Conservation (phyloP, 2,888 invertebrate genomes). For the Halictus quadricinctus region DNA sequence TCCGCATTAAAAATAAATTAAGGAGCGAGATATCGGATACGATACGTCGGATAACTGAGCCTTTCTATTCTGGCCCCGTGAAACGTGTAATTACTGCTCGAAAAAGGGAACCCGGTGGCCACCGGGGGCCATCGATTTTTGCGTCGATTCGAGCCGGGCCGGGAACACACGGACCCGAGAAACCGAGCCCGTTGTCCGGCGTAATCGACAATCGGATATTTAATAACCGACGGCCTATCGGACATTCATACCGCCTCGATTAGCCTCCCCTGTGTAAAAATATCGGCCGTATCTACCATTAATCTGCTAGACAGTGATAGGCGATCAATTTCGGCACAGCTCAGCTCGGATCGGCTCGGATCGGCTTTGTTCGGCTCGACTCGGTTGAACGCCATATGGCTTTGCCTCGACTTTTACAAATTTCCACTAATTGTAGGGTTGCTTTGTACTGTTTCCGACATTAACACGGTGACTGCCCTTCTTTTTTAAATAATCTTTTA, state of each 20-base stretch:
- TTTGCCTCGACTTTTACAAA: background rate
- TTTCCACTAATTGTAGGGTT: background rate
- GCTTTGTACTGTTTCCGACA: background rate
- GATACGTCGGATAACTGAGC: constrained; percentile 47
- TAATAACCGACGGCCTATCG: constrained; percentile 4
- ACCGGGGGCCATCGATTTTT: constrained; percentile 7
- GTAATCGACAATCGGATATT: constrained; percentile 9
- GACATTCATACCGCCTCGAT: constrained; percentile 7
- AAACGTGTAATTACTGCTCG: constrained; percentile 24
- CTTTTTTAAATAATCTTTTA: background rate
- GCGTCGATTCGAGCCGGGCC: background rate
- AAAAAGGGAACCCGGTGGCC: constrained; percentile 7
- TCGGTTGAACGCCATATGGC: background rate
- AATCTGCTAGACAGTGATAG: background rate
- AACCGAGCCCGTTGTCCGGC: constrained; percentile 3
- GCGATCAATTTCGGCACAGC: background rate
- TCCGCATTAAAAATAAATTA: constrained; percentile 57
- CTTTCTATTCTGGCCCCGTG: constrained; percentile 41
- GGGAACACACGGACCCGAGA: background rate
- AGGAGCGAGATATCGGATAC: constrained; percentile 44
- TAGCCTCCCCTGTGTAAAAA: background rate
- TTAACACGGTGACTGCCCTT: background rate
- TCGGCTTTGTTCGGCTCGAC: no score
- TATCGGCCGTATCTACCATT: background rate
- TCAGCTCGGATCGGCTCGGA: background rate